Conservation (phyloP, 2,888 invertebrate species). For the Caenorhabditis drosophilae region DNA sequence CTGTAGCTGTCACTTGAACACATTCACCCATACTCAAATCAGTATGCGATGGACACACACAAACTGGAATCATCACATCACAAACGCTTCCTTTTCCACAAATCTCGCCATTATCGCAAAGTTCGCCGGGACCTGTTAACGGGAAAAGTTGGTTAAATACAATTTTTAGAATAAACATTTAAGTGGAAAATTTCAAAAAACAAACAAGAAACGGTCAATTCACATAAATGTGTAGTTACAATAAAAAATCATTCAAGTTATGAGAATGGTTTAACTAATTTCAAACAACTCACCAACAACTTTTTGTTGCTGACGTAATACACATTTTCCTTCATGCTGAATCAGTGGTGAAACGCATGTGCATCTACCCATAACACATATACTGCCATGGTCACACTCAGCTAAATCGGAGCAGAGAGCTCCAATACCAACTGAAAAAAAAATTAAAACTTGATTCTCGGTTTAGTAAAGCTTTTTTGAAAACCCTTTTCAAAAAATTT, state of each 20-base stretch:
- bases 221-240: no score
- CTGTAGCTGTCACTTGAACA: conserved; percentile 36
- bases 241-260: no score
- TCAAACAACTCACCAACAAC: conserved; percentile 23
- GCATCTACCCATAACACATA: conserved; percentile 62
- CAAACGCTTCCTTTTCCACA: conserved; percentile 64
- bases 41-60: conserved; percentile 65
- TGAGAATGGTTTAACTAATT: background rate
- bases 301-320: conserved; percentile 43
- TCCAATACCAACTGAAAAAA: conserved; percentile 61
- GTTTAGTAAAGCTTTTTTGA: no score
- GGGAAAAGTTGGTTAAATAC: no score
- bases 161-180: conserved; percentile 2
- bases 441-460: no score
- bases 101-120: conserved; percentile 62
- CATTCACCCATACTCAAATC: conserved; percentile 60
- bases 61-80: conserved; percentile 63
- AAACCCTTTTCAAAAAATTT: no score
- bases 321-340: conserved; percentile 64
- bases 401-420: conserved; percentile 60
- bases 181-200: background rate
- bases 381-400: conserved; percentile 58
- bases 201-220: background rate
- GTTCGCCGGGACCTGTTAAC: conserved; percentile 56
- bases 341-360: conserved; percentile 60